Conservation (phyloP, 2,797 vertebrate genomes). For the Botia kubotai region DNA sequence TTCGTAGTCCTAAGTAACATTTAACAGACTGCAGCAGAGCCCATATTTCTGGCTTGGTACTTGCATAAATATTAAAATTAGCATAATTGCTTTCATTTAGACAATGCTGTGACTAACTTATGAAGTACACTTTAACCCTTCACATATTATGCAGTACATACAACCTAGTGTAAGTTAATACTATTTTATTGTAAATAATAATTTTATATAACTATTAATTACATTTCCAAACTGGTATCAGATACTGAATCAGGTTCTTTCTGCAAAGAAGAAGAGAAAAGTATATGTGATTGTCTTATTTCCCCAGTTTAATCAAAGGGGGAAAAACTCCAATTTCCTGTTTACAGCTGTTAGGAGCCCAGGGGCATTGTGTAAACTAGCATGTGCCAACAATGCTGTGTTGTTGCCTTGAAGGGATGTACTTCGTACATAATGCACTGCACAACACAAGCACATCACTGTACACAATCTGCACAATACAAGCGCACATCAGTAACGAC, state of each 20-base stretch:
- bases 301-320: slow-evolving; percentile 47
- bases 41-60: slow-evolving; percentile 86
- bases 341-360: slow-evolving; percentile 52
- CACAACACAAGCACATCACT: slow-evolving; percentile 44
- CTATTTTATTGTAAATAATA: not conserved
- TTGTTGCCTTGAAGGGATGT: slow-evolving; percentile 59
- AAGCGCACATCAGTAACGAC: slow-evolving; percentile 14
- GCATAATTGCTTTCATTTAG: slow-evolving; percentile 18
- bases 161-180: not conserved
- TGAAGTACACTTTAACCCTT: slow-evolving; percentile 22
- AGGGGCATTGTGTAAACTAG: slow-evolving; percentile 62
- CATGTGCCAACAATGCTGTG: slow-evolving; percentile 55
- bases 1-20: slow-evolving; percentile 91
- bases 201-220: not conserved
- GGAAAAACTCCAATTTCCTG: slow-evolving; percentile 44
- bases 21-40: slow-evolving; percentile 83
- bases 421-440: slow-evolving; percentile 57
- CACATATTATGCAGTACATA: not conserved
- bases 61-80: slow-evolving; percentile 54
- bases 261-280: slow-evolving; percentile 8
- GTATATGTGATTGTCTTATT: slow-evolving; percentile 33
- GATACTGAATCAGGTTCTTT: slow-evolving; percentile 33
- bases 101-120: slow-evolving; percentile 4
- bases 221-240: slow-evolving; percentile 33
- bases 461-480: too few species aligned